Evolutionary conservation across 2,113 vertebrate genomes (phyloP), one percentile per base, ranked within the genome.

Genomic region (Gyps fulvus): DNA sequence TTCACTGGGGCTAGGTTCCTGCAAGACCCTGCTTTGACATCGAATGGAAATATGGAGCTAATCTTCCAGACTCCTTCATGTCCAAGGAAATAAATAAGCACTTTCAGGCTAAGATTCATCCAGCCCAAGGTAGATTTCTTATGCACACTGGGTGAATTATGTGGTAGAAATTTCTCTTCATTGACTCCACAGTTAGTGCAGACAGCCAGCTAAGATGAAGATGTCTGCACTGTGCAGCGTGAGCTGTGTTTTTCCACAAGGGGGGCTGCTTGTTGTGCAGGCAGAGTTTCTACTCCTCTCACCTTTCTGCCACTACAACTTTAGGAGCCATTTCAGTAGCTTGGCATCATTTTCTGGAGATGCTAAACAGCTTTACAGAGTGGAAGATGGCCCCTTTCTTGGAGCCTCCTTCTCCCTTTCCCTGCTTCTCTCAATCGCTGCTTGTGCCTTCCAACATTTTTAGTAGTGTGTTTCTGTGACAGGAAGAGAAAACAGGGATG

Each of bases 281-380:
- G 92, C 95, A 96, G 95, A 59, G 87, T 94, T 97, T 77, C 88
- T 90, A 0, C 43, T 87, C 94, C 95, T 97, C 97, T 94, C 95
- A 85, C 85, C 97, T 97, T 97, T 98, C 96, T 84, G 90, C 89
- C 85, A 70, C 83, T 89, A 93, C 95, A 97, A 90, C 93, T 18
- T 69, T 15, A 50, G 97, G 96, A 97, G 89, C 66, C 6, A 14
- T 94, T 94, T 86, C 93, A 91, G 87, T 88, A 91, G 86, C 94
- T 59, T 96, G 97, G 91, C 93, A 87, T 96, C 13, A 11, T 40
- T 61, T 84, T 34, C 63, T 77, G 74, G 71, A 65, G 87, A 43
- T 85, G 73, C 36, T 83, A 6, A 69, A 36, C 31, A 88, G 49
- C 43, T n/a, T 47, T 31, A 16, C 6, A 25, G 31, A 16, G 34